Evolutionary conservation across 2,797 vertebrate genomes (phyloP).

Genomic region (Falco biarmicus): DNA sequence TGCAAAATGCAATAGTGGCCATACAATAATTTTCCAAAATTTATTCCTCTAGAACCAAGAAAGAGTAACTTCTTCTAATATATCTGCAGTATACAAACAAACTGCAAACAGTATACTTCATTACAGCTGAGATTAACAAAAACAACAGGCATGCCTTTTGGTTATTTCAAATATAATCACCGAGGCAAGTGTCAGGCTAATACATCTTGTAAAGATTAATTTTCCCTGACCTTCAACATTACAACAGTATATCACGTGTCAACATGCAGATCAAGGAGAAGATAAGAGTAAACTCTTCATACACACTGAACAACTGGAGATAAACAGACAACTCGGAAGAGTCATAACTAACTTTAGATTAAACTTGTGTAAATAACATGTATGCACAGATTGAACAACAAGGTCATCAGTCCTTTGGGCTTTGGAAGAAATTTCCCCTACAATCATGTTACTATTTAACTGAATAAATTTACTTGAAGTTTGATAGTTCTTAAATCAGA

Average conservation of each 20-base stretch:
- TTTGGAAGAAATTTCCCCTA: background rate
- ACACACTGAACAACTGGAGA: background rate
- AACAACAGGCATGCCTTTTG: background rate
- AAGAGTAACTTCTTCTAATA: background rate
- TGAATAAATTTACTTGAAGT: background rate
- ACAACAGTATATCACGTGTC: background rate
- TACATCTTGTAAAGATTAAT: background rate
- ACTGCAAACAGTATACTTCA: background rate
- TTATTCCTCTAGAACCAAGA: background rate
- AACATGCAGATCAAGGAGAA: constrained; percentile 2
- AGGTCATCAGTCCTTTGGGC: background rate
- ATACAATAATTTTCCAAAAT: background rate
- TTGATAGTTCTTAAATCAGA: background rate
- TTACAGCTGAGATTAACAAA: background rate
- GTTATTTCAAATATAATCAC: background rate
- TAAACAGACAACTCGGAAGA: background rate
- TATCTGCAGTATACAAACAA: background rate
- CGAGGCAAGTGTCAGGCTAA: background rate
- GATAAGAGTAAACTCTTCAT: background rate
- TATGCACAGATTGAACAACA: background rate
- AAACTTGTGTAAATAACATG: background rate
- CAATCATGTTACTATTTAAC: background rate
- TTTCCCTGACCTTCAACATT: constrained; percentile 6
- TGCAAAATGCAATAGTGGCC: background rate
- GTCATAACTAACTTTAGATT: background rate